phyloP scores from a whole-genome alignment of 1,140 invertebrate genomes.

The Zaprionus tsacasi region DNA sequence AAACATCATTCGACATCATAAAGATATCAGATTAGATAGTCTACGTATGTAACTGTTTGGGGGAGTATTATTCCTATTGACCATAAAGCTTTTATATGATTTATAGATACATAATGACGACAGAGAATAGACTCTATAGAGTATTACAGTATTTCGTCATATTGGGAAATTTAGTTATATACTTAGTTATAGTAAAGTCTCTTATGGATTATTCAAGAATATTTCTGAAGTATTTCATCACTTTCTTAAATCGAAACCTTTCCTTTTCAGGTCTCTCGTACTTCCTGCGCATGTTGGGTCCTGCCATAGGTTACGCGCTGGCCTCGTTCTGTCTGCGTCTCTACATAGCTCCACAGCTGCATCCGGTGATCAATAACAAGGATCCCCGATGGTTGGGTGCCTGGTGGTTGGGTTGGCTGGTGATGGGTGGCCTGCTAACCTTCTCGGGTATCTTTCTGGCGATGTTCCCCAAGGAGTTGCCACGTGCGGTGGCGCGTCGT shows the following conservation, averaged over 20 bases:
- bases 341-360: slow-evolving; percentile 89
- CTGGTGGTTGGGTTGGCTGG: slow-evolving; percentile 92
- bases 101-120: background rate
- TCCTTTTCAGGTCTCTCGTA: slow-evolving; percentile 87
- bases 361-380: slow-evolving; percentile 88
- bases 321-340: slow-evolving; percentile 89
- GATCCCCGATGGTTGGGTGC: slow-evolving; percentile 91
- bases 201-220: too few species aligned
- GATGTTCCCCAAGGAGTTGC: slow-evolving; percentile 88
- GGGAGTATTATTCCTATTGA: background rate
- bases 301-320: slow-evolving; percentile 89
- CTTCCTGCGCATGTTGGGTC: slow-evolving; percentile 89
- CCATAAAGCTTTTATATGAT: background rate
- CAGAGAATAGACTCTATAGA: background rate
- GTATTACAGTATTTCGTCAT: background rate
- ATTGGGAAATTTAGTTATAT: background rate
- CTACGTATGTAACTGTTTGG: background rate
- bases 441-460: slow-evolving; percentile 87
- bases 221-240: background rate
- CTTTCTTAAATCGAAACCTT: background rate
- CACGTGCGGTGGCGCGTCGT: slow-evolving; percentile 86
- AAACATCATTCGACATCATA: background rate
- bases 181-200: too few species aligned
- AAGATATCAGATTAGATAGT: background rate
- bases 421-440: slow-evolving; percentile 88